Conservation (phyloP, 2,113 vertebrate species). For the Ailurus styani region DNA sequence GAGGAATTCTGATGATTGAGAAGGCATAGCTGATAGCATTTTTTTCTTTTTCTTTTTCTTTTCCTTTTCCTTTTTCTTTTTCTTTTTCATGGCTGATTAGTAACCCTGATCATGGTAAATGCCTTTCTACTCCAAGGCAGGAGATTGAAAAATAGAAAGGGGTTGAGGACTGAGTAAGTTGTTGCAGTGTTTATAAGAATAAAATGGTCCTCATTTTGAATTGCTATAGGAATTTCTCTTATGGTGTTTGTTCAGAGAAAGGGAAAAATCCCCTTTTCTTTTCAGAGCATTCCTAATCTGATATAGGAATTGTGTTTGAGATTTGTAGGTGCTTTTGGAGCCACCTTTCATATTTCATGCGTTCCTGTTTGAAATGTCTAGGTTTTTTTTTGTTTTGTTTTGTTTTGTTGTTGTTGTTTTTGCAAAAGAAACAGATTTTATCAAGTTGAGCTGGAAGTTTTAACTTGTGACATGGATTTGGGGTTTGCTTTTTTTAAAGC, state of each 20-base stretch:
- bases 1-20: background rate
- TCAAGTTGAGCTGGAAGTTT: background rate
- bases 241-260: background rate
- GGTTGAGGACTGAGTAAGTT: background rate
- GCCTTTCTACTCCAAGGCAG: background rate
- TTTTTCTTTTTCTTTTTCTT: too few species aligned
- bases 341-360: background rate
- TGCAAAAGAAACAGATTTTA: background rate
- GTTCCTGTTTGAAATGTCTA: background rate
- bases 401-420: too few species aligned
- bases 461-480: background rate
- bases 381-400: too few species aligned
- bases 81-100: background rate
- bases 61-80: background rate
- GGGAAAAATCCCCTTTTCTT: background rate
- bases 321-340: background rate
- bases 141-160: background rate
- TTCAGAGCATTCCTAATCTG: background rate
- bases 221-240: background rate
- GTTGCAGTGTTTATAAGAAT: background rate
- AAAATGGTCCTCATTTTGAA: background rate
- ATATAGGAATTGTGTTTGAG: background rate
- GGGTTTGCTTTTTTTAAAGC: background rate
- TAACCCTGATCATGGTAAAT: background rate
- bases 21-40: background rate